Percentiles rank a stretch among this genome's conserved stretches.
phyloP scores from a whole-genome alignment of 2,888 invertebrate species.

The Drosophila percnosoma region DNA sequence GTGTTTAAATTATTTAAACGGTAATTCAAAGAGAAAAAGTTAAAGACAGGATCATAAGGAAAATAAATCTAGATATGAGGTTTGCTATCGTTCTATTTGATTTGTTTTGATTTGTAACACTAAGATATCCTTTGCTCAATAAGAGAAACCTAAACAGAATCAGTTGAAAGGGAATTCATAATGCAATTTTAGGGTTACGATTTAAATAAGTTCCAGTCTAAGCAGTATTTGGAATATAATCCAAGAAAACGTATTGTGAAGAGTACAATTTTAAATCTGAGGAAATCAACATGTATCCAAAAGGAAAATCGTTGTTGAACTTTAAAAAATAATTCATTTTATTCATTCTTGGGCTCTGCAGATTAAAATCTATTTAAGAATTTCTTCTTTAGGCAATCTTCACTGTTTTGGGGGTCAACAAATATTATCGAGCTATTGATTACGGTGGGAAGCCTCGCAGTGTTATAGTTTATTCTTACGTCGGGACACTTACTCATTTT shows the following conservation, averaged over 20 bases:
- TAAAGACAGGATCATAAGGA: background rate
- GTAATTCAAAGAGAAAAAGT: too few species aligned
- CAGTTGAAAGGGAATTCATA: background rate
- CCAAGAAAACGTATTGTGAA: background rate
- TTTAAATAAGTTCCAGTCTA: background rate
- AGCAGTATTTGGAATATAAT: background rate
- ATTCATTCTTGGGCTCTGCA: background rate
- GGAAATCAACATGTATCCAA: background rate
- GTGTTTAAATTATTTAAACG: too few species aligned
- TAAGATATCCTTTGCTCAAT: background rate
- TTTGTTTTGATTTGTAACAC: background rate
- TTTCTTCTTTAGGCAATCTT: background rate
- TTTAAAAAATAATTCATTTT: background rate
- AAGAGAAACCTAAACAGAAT: background rate
- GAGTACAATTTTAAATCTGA: background rate
- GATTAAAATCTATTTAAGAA: background rate
- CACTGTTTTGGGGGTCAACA: slow-evolving; percentile 18
- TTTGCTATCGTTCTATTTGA: background rate
- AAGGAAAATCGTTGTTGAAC: background rate
- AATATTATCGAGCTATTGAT: slow-evolving; percentile 60
- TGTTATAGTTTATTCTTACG: background rate
- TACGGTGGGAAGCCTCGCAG: slow-evolving; percentile 69
- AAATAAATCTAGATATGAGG: background rate
- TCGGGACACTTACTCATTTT: slow-evolving; percentile 83
- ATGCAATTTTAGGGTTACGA: background rate